phyloP scores from a whole-genome alignment of 1,140 invertebrate genomes.

The Rhopalosiphum padi region DNA sequence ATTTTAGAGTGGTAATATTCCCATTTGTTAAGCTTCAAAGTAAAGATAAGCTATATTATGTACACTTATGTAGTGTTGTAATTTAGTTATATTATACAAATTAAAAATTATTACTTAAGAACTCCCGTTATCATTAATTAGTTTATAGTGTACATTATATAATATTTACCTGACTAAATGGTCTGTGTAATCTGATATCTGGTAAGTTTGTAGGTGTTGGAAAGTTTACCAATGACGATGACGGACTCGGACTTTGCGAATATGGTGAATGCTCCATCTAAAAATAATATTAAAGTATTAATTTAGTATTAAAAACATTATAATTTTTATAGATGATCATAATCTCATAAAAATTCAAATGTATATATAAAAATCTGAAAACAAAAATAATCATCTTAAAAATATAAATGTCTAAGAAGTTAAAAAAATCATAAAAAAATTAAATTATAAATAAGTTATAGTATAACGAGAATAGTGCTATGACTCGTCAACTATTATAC shows the following conservation, averaged over 20 bases:
- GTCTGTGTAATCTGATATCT: constrained; percentile 52
- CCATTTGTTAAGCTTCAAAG: not conserved
- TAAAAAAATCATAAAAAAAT: not conserved
- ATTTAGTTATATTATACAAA: not conserved
- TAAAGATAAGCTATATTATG: constrained; percentile 29
- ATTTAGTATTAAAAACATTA: not conserved
- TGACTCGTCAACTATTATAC: not conserved
- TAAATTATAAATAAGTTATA: not conserved
- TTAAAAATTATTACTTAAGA: not conserved
- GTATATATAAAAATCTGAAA: not conserved
- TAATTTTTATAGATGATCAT: not conserved
- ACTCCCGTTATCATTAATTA: not conserved
- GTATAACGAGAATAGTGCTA: not conserved
- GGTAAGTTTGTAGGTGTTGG: constrained; percentile 34
- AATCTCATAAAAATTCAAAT: not conserved
- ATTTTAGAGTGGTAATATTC: constrained; percentile 24
- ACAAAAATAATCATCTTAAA: not conserved
- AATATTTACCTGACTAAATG: constrained; percentile 53
- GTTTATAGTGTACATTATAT: not conserved
- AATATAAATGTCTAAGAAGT: not conserved
- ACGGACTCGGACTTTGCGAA: constrained; percentile 51
- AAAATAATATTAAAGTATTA: not conserved
- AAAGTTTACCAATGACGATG: constrained; percentile 39
- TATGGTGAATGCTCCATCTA: constrained; percentile 53
- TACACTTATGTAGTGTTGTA: constrained; percentile 2